These are phyloP conservation scores for Forbesichthys agassizii DNA, from an alignment of 2,113 vertebrate genomes.

Conservation along the genomic window DNA sequence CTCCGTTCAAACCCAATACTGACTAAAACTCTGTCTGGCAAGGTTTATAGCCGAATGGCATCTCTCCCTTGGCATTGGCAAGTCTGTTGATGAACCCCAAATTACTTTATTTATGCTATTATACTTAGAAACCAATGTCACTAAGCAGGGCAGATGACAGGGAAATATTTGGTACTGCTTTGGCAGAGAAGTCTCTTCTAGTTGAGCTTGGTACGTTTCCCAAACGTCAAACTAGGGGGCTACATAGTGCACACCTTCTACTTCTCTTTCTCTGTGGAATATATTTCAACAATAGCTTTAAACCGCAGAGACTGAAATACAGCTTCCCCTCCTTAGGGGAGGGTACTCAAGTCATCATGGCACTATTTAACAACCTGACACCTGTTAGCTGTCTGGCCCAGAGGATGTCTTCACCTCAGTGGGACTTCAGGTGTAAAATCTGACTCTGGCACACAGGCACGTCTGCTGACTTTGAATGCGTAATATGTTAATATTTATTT, in stretches of 20 bases:
- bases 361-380: conserved; percentile 11
- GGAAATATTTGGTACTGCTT: conserved; percentile 18
- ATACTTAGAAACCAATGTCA: conserved; percentile 14
- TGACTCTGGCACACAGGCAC: neutral
- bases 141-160: conserved; percentile 25
- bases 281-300: conserved; percentile 14
- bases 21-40: conserved; percentile 26
- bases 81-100: conserved; percentile 11
- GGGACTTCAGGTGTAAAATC: neutral
- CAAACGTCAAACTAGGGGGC: conserved; percentile 14
- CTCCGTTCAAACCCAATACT: conserved; percentile 38
- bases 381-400: conserved; percentile 3
- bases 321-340: neutral
- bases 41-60: conserved; percentile 14
- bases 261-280: conserved; percentile 5
- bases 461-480: neutral
- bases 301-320: conserved; percentile 19
- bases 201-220: conserved; percentile 16
- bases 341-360: conserved; percentile 11
- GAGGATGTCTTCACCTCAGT: neutral
- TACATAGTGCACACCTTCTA: conserved; percentile 10
- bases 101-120: conserved; percentile 22
- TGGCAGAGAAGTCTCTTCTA: conserved; percentile 24
- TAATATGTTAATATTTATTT: conserved; percentile 13
- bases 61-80: conserved; percentile 23